Percentiles rank a stretch among this genome's conserved stretches.
phyloP scores from a whole-genome alignment of 2,888 invertebrate species.

The Drosophila heteroneura region DNA sequence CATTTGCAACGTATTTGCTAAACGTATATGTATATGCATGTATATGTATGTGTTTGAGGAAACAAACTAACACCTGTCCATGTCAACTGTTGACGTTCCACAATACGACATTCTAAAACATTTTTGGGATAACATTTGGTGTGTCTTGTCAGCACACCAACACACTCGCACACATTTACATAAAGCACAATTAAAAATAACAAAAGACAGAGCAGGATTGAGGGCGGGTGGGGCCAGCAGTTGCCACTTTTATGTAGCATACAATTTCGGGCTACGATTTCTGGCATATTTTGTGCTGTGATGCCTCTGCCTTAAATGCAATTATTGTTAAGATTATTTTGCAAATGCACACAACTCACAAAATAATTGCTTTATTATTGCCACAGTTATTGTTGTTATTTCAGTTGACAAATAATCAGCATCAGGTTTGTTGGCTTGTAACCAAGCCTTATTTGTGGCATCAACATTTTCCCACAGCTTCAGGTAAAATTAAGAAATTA shows the following conservation, averaged over 20 bases:
- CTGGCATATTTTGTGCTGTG: constrained; percentile 59
- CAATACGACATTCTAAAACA: constrained; percentile 57
- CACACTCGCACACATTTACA: constrained; percentile 49
- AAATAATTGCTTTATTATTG: constrained; percentile 62
- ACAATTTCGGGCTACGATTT: constrained; percentile 51
- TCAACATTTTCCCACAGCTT: constrained; percentile 36
- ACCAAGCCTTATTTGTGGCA: constrained; percentile 58
- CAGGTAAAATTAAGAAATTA: too few species aligned
- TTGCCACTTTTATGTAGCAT: constrained; percentile 46
- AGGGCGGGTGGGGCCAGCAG: not conserved
- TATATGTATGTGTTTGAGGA: constrained; percentile 27
- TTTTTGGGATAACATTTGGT: constrained; percentile 50
- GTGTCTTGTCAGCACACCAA: constrained; percentile 57
- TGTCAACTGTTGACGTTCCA: constrained; percentile 62
- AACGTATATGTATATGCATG: constrained; percentile 3
- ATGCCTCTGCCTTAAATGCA: constrained; percentile 55
- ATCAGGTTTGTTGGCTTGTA: constrained; percentile 34
- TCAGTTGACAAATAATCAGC: constrained; percentile 47
- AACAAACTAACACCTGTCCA: constrained; percentile 69
- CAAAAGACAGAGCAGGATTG: constrained; percentile 31
- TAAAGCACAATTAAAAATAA: constrained; percentile 76
- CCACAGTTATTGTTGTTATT: constrained; percentile 13
- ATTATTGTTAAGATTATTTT: constrained; percentile 66
- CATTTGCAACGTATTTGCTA: constrained; percentile 35
- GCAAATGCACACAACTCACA: constrained; percentile 47